Evolutionary conservation across 1,140 invertebrate genomes (phyloP).

Genomic region (Tetragonula clypearis): DNA sequence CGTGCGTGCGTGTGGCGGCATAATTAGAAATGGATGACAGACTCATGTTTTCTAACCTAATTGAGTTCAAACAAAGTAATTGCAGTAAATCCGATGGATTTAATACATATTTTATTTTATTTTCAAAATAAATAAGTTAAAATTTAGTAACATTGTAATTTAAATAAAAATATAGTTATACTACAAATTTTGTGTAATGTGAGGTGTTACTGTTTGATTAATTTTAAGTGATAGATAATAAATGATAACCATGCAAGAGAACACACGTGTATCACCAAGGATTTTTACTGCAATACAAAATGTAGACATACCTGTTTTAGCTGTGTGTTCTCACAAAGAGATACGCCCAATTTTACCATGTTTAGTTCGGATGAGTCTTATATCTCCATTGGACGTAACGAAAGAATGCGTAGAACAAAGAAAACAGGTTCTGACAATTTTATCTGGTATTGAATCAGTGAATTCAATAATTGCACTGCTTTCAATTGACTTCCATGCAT

Average conservation of each 20-base stretch:
- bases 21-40: neutral
- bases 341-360: conserved; percentile 95
- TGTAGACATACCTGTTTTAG: conserved; percentile 88
- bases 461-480: conserved; percentile 96
- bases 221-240: neutral
- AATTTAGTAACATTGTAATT: neutral
- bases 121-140: neutral
- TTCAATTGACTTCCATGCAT: conserved; percentile 96
- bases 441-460: conserved; percentile 95
- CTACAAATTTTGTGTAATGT: neutral
- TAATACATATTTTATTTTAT: conserved; percentile 2
- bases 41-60: neutral
- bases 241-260: conserved; percentile 67
- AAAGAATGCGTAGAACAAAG: conserved; percentile 91
- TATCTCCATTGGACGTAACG: conserved; percentile 93
- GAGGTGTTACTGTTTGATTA: neutral
- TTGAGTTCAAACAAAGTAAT: neutral
- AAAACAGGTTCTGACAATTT: conserved; percentile 92
- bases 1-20: too few species aligned
- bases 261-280: conserved; percentile 82
- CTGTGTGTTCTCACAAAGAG: conserved; percentile 86
- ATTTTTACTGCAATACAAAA: conserved; percentile 91
- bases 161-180: neutral
- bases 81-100: neutral
- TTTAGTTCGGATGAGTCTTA: conserved; percentile 95